Evolutionary conservation across 2,113 vertebrate species (phyloP).

Genomic region (Mastomys coucha): DNA sequence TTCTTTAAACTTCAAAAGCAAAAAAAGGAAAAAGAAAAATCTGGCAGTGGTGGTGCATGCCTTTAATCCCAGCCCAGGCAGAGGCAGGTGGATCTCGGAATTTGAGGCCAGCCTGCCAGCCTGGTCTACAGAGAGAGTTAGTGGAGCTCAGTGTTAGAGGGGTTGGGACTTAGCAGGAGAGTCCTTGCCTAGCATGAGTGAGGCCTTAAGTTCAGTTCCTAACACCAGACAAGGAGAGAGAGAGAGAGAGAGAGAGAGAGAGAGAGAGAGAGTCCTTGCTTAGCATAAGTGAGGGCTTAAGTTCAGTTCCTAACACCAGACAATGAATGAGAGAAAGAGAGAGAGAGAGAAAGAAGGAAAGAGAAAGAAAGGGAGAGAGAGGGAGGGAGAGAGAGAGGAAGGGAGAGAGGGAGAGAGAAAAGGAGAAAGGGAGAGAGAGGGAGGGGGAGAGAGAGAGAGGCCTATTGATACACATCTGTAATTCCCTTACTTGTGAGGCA

Average conservation of each 20-base stretch:
- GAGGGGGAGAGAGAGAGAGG: background rate
- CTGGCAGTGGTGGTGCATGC: background rate
- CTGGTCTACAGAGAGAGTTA: background rate
- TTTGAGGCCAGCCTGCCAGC: background rate
- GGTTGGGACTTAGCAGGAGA: background rate
- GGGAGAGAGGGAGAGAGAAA: background rate
- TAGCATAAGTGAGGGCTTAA: background rate
- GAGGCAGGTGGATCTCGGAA: background rate
- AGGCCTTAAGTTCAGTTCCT: background rate
- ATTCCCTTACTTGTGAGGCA: background rate
- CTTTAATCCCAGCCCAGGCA: background rate
- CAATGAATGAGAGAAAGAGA: too few relatives aligned
- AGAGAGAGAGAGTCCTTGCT: background rate
- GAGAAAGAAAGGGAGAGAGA: background rate
- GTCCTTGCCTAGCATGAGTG: background rate
- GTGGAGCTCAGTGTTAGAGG: background rate
- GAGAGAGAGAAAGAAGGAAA: background rate
- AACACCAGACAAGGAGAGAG: too few relatives aligned
- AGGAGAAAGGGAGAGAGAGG: background rate
- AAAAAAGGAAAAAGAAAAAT: background rate
- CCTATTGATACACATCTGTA: background rate
- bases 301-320: background rate
- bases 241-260: too few relatives aligned
- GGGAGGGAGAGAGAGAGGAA: background rate
- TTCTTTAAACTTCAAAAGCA: background rate